A percentile compares a stretch with the other conserved stretches of the same genome.
phyloP scores from a whole-genome alignment of 2,113 vertebrate genomes.

The Heliornis fulica region DNA sequence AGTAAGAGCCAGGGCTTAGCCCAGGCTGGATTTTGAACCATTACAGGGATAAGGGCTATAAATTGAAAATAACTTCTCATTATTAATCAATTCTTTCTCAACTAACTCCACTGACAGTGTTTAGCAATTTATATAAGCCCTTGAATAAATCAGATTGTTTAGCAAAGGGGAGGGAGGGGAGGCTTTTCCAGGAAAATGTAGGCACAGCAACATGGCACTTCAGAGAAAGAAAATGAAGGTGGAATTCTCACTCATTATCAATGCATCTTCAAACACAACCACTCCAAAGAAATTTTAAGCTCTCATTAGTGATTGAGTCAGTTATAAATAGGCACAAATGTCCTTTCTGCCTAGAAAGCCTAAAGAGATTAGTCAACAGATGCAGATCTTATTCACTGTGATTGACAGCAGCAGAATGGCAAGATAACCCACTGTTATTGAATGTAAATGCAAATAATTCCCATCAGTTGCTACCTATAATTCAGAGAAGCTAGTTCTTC shows the following conservation, averaged over 20 bases:
- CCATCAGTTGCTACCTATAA: not conserved
- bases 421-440: not conserved
- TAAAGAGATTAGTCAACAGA: not conserved
- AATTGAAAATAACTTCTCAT: not conserved
- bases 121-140: constrained; percentile 19
- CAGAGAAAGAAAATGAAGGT: not conserved
- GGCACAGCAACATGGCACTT: not conserved
- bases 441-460: not conserved
- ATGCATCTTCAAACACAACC: not conserved
- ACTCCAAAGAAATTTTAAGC: constrained; percentile 5
- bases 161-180: not conserved
- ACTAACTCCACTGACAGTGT: not conserved
- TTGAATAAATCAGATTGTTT: not conserved
- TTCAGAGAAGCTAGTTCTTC: not conserved
- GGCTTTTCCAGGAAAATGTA: not conserved
- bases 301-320: constrained; percentile 10
- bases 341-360: not conserved
- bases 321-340: constrained; percentile 35
- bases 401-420: not conserved
- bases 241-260: not conserved
- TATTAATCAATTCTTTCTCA: not conserved
- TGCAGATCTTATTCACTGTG: not conserved
- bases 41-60: not conserved
- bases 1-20: not conserved
- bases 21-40: not conserved